Percentiles rank a stretch among this genome's conserved stretches.
phyloP scores from a whole-genome alignment of 2,888 invertebrate species.

The Danaus chrysippus region DNA sequence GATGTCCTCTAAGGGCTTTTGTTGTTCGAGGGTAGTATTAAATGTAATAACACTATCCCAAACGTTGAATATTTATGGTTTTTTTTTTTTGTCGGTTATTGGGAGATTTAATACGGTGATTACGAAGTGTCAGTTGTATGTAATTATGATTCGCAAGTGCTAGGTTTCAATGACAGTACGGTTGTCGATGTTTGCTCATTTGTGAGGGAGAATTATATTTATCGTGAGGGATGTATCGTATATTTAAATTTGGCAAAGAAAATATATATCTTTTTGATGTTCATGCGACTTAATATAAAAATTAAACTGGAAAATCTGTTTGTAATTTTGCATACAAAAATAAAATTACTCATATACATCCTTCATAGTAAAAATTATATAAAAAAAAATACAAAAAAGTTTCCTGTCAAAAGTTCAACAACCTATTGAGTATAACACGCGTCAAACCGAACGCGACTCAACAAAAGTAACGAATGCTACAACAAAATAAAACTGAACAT shows the following conservation, averaged over 20 bases:
- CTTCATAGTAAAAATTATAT: not conserved
- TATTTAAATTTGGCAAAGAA: too few species aligned
- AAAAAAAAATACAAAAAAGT: not conserved
- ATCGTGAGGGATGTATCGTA: not conserved
- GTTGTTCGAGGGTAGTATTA: slow-evolving; percentile 60
- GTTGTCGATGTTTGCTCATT: not conserved
- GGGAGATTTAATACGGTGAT: slow-evolving; percentile 62
- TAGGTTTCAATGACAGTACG: slow-evolving; percentile 6
- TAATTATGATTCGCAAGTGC: slow-evolving; percentile 48
- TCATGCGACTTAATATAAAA: too few species aligned
- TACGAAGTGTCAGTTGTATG: slow-evolving; percentile 62
- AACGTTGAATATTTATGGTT: slow-evolving; percentile 64
- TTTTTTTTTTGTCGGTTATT: slow-evolving; percentile 50
- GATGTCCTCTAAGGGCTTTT: slow-evolving; percentile 62
- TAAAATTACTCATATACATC: too few species aligned
- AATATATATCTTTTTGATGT: too few species aligned
- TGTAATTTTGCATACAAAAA: too few species aligned
- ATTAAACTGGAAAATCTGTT: too few species aligned
- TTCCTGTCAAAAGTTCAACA: slow-evolving; percentile 2
- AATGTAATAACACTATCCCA: slow-evolving; percentile 53
- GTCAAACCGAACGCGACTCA: slow-evolving; percentile 31
- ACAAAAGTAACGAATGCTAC: slow-evolving; percentile 39
- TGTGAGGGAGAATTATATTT: slow-evolving; percentile 1
- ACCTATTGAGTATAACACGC: slow-evolving; percentile 22
- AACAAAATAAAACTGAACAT: slow-evolving; percentile 32